Evolutionary conservation across 2,113 vertebrate genomes (phyloP).

Genomic region (Procapra przewalskii): DNA sequence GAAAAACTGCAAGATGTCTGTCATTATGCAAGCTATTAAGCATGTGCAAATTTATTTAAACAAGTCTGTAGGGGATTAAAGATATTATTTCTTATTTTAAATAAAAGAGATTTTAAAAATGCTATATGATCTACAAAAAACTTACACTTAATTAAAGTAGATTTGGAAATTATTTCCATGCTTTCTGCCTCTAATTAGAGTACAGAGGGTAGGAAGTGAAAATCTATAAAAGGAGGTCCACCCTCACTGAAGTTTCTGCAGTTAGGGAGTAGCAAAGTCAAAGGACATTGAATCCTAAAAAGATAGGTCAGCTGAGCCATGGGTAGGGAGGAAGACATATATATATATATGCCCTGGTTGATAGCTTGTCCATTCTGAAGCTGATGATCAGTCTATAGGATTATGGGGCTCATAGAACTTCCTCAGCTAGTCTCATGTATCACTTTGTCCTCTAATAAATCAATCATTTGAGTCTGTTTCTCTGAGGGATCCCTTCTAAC

Average conservation of each 20-base stretch:
- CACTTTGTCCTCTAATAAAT: neutral
- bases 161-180: neutral
- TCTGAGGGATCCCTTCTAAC: neutral
- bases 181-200: neutral
- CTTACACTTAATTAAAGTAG: neutral
- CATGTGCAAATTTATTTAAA: conserved; percentile 1
- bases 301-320: neutral
- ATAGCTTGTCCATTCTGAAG: neutral
- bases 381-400: neutral
- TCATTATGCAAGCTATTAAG: neutral
- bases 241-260: neutral
- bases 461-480: neutral
- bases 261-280: neutral
- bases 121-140: neutral
- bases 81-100: neutral
- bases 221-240: neutral
- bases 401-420: neutral
- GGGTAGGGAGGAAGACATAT: neutral
- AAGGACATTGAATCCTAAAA: neutral
- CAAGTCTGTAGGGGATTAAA: neutral
- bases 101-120: neutral
- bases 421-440: neutral
- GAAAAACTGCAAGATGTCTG: neutral
- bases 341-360: neutral
- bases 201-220: neutral